Conservation (phyloP, 2,113 vertebrate genomes). For the Naja naja region DNA sequence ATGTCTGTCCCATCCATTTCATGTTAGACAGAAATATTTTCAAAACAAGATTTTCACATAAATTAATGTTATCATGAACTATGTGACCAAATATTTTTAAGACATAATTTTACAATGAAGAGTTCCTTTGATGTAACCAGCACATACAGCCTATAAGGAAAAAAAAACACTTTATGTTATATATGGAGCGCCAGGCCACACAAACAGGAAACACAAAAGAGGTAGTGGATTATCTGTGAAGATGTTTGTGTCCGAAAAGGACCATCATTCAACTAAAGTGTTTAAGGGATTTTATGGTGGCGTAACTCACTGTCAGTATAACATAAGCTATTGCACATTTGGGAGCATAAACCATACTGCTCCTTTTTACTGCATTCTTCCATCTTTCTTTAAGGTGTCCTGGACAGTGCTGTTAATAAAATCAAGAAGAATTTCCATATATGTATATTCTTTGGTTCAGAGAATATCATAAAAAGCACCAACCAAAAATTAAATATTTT, state of each 20-base stretch:
- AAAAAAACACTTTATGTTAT: conserved; percentile 72
- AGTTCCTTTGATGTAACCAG: conserved; percentile 88
- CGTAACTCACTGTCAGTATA: conserved; percentile 66
- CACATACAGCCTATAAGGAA: conserved; percentile 81
- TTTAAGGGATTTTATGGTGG: conserved; percentile 53
- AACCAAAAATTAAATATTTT: conserved; percentile 69
- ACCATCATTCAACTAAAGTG: conserved; percentile 70
- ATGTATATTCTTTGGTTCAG: conserved; percentile 57
- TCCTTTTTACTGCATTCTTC: conserved; percentile 68
- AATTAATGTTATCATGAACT: conserved; percentile 81
- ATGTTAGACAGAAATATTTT: conserved; percentile 72
- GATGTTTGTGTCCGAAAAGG: conserved; percentile 76
- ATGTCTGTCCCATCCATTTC: conserved; percentile 69
- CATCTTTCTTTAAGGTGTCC: conserved; percentile 66
- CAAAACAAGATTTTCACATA: conserved; percentile 81
- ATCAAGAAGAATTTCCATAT: conserved; percentile 65
- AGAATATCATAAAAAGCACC: conserved; percentile 71
- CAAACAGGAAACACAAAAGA: conserved; percentile 78
- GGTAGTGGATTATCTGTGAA: conserved; percentile 90
- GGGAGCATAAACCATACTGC: conserved; percentile 76
- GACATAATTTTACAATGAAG: conserved; percentile 79
- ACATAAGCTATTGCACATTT: conserved; percentile 82
- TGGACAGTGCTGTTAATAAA: conserved; percentile 50
- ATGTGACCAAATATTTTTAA: conserved; percentile 73
- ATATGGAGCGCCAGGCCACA: conserved; percentile 69